Base-by-base conservation (phyloP, 92 coral and sea anemone species). In the Heteractis magnifica region DNA sequence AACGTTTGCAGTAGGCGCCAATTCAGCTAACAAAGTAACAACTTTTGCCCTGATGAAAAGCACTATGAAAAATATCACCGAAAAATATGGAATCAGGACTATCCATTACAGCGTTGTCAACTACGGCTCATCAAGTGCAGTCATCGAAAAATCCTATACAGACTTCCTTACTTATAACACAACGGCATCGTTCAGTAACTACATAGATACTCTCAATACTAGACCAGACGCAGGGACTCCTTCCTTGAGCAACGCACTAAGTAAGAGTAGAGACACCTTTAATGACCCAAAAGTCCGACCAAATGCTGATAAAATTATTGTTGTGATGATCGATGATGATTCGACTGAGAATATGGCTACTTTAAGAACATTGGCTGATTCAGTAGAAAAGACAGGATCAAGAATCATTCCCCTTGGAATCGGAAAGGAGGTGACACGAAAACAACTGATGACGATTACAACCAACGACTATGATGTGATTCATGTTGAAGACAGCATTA, bases 1-100 rank as follows among this genome's bases (percentile, higher is more conserved):
- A 8, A 82, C 86, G 4, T 82, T 82, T 82, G 86, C 86, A n/a
- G 56, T 82, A 52, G 86, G 86, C 48, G 79, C 86, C 5, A 58
- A 55, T 51, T 82, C 86, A 12, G 55, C 52, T 16, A 82, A 75
- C 8, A 72, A 56, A 82, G 79, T 56, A 58, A 72, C 9, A 5
- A 56, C 76, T n/a, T 82, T 82, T 49, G 1, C 48, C 34, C 74
- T 82, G 49, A 82, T 73, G 79, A 72, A 75, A 82, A 50, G 74
- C 52, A 82, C 86, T 48, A 82, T 82, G 72, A 58, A 49, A 72
- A 44, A 77, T 18, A 74, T 82, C 60, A 74, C 74, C n/a, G 71
- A 82, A 56, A 82, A 72, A 26, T 82, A 82, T 82, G 86, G 86
- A 53, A 82, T 74, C 7, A 55, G 21, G 59, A 72, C 79, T 48